Percentiles rank a stretch among this genome's conserved stretches.
phyloP scores from a whole-genome alignment of 1,140 invertebrate species.

The Lepidostoma basale region DNA sequence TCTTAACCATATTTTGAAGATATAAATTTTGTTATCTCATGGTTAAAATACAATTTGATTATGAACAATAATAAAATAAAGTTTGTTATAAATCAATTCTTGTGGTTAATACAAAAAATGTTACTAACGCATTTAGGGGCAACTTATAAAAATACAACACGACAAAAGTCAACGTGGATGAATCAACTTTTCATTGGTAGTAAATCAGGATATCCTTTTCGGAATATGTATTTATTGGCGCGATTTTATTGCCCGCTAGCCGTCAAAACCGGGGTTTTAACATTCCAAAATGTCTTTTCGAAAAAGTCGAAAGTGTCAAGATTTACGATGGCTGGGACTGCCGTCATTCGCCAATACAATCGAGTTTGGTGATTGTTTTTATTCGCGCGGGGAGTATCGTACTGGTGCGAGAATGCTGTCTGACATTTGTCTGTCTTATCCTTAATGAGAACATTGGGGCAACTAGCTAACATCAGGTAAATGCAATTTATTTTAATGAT shows the following conservation, averaged over 20 bases:
- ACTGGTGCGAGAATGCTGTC: background rate
- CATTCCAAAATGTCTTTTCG: slow-evolving; percentile 15
- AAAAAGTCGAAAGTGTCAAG: slow-evolving; percentile 11
- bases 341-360: slow-evolving; percentile 5
- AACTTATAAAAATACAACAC: too few species aligned
- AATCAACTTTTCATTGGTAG: slow-evolving; percentile 8
- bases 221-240: background rate
- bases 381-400: slow-evolving; percentile 12
- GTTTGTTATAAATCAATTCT: too few species aligned
- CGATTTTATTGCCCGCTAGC: slow-evolving; percentile 14
- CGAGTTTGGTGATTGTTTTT: slow-evolving; percentile 13
- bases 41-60: too few species aligned
- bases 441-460: background rate
- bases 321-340: slow-evolving; percentile 5
- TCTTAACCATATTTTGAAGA: too few species aligned
- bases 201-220: slow-evolving; percentile 15
- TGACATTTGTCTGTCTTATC: slow-evolving; percentile 10
- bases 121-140: too few species aligned
- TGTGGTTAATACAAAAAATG: too few species aligned
- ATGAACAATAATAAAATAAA: too few species aligned
- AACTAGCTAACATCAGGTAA: background rate
- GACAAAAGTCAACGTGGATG: background rate
- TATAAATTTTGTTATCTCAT: too few species aligned
- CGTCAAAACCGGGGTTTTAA: slow-evolving; percentile 27
- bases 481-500: too few species aligned